These are phyloP conservation scores for Papilio demoleus DNA, from an alignment of 2,888 invertebrate genomes.

Conservation along the genomic window DNA sequence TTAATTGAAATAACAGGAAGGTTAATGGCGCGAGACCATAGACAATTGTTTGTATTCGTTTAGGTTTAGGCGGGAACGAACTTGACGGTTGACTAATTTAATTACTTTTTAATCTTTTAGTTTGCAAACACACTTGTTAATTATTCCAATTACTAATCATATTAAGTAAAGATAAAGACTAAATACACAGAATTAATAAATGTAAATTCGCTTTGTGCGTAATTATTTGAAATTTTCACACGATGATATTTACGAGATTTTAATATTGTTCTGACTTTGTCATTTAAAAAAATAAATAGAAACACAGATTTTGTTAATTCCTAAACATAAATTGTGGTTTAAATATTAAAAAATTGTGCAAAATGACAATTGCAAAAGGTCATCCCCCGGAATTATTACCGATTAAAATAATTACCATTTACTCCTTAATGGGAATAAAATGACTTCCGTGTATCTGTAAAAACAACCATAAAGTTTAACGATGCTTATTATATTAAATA, in stretches of 20 bases:
- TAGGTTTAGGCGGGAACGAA: constrained; percentile 12
- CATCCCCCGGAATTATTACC: constrained; percentile 1
- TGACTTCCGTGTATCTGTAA: constrained; percentile 16
- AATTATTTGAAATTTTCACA: too few relatives aligned
- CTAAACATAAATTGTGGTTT: too few relatives aligned
- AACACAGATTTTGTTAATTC: too few relatives aligned
- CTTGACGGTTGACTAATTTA: constrained; percentile 5
- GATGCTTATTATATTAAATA: constrained; percentile 8
- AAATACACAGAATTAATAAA: not conserved
- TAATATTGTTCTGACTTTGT: too few relatives aligned
- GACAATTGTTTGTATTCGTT: not conserved
- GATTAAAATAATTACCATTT: constrained; percentile 23
- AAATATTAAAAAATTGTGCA: not conserved
- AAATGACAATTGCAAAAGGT: not conserved
- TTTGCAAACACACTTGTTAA: not conserved
- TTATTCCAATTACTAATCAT: not conserved
- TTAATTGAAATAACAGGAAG: constrained; percentile 18
- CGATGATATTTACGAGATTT: too few relatives aligned
- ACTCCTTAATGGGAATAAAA: constrained; percentile 35
- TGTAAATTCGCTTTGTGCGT: too few relatives aligned
- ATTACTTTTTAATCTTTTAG: not conserved
- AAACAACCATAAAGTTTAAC: constrained; percentile 27
- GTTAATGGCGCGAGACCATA: constrained; percentile 4
- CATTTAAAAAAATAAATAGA: too few relatives aligned
- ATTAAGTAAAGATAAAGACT: not conserved